A percentile compares a stretch with the other conserved stretches of the same genome.
Conservation (phyloP, 2,888 invertebrate genomes). For the Diarsia dahlii region DNA sequence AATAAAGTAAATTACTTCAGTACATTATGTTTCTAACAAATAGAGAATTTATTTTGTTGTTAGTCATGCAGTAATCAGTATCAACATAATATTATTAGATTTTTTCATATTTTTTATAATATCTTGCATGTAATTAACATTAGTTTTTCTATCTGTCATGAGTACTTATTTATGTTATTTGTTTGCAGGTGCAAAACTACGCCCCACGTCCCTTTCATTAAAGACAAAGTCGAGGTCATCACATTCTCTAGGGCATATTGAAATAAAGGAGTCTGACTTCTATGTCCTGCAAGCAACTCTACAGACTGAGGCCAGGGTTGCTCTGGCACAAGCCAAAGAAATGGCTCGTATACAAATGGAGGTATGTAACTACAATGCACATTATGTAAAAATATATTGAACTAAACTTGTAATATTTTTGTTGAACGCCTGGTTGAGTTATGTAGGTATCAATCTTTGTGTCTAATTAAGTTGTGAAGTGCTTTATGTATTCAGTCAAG, state of each 20-base stretch:
- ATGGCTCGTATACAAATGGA: constrained; percentile 98
- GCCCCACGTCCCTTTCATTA: constrained; percentile 85
- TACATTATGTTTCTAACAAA: constrained; percentile 29
- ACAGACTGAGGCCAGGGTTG: constrained; percentile 96
- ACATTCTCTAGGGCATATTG: constrained; percentile 87
- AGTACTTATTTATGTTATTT: constrained; percentile 17
- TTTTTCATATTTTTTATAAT: neutral
- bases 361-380: constrained; percentile 81
- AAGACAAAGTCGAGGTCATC: constrained; percentile 88
- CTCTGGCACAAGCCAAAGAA: constrained; percentile 97
- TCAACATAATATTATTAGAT: neutral
- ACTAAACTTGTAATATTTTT: neutral
- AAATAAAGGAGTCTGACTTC: constrained; percentile 93
- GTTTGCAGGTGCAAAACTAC: constrained; percentile 82
- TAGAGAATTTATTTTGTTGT: constrained; percentile 12
- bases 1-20: constrained; percentile 21
- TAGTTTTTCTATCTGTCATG: neutral
- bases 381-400: constrained; percentile 16
- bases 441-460: constrained; percentile 19
- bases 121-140: constrained; percentile 39
- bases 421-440: constrained; percentile 20
- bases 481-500: neutral
- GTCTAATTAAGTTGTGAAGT: constrained; percentile 25
- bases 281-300: constrained; percentile 95
- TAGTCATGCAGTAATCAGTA: constrained; percentile 2